These are phyloP conservation scores for Odontamblyopus lacepedii DNA, from an alignment of 2,797 vertebrate genomes.

Conservation along the genomic window DNA sequence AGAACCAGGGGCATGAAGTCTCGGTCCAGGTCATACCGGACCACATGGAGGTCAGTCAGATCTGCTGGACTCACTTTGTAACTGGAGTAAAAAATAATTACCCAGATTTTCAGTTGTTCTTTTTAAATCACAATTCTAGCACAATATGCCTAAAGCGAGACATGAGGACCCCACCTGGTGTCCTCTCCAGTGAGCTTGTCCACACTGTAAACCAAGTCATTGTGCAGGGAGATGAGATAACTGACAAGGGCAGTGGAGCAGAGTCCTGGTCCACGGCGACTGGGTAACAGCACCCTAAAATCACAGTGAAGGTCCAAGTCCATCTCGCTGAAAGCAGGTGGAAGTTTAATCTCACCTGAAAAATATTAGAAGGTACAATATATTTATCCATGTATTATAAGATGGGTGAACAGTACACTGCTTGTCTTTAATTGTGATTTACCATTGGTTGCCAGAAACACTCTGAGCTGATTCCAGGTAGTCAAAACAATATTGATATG, in stretches of 20 bases:
- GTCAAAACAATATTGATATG: slow-evolving; percentile 80
- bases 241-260: slow-evolving; percentile 90
- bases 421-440: slow-evolving; percentile 24
- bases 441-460: slow-evolving; percentile 86
- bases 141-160: slow-evolving; percentile 26
- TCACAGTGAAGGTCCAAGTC: slow-evolving; percentile 77
- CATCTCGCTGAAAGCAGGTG: slow-evolving; percentile 73
- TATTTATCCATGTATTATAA: not conserved
- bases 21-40: slow-evolving; percentile 87
- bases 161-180: slow-evolving; percentile 77
- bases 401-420: not conserved
- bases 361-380: slow-evolving; percentile 7
- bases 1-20: slow-evolving; percentile 89
- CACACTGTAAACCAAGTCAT: slow-evolving; percentile 80
- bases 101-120: not conserved
- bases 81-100: slow-evolving; percentile 62
- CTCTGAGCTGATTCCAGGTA: slow-evolving; percentile 90
- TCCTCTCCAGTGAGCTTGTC: slow-evolving; percentile 79
- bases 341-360: slow-evolving; percentile 91
- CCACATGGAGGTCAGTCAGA: slow-evolving; percentile 88
- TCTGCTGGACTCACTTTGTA: slow-evolving; percentile 87
- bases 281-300: slow-evolving; percentile 87
- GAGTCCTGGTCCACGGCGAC: slow-evolving; percentile 84
- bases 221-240: slow-evolving; percentile 91
- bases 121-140: not conserved